Conservation (phyloP, 2,113 vertebrate species). For the Candoia aspera region DNA sequence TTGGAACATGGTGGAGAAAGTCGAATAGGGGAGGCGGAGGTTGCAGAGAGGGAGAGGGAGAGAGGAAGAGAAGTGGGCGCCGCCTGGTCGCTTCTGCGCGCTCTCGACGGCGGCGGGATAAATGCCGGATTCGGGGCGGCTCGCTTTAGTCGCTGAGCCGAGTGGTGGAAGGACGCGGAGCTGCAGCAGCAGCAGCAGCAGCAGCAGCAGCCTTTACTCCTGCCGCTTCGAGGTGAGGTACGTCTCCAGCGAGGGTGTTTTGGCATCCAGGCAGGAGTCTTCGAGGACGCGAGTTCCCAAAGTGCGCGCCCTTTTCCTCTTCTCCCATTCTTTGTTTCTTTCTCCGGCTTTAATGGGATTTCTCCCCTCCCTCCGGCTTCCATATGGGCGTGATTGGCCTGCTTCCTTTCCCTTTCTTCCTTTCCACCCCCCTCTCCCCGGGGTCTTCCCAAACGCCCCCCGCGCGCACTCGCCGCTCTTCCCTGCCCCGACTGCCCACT, state of each 20-base stretch:
- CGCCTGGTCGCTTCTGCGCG: not conserved
- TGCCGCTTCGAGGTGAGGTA: not conserved
- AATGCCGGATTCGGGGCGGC: not conserved
- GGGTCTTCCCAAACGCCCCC: not conserved
- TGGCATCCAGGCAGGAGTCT: not conserved
- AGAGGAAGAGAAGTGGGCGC: not conserved
- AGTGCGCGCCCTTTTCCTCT: not conserved
- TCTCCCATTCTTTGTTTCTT: not conserved
- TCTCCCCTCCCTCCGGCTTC: not conserved
- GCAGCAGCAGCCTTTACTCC: not conserved
- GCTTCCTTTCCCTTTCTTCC: not conserved
- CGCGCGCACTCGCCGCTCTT: not conserved
- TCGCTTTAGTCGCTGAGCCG: not conserved
- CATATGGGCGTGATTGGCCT: not conserved
- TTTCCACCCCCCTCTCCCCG: not conserved
- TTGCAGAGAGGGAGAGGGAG: conserved; percentile 27
- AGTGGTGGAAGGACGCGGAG: not conserved
- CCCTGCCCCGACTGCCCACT: not conserved
- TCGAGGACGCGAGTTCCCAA: not conserved
- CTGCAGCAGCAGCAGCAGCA: conserved; percentile 1
- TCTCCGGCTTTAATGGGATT: not conserved
- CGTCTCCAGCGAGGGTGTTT: not conserved
- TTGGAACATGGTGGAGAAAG: not conserved
- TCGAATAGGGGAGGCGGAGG: conserved; percentile 44
- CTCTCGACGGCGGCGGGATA: conserved; percentile 22